A percentile compares a stretch with the other conserved stretches of the same genome.
Conservation (phyloP, 2,113 vertebrate genomes). For the Rhodinocichla rosea region DNA sequence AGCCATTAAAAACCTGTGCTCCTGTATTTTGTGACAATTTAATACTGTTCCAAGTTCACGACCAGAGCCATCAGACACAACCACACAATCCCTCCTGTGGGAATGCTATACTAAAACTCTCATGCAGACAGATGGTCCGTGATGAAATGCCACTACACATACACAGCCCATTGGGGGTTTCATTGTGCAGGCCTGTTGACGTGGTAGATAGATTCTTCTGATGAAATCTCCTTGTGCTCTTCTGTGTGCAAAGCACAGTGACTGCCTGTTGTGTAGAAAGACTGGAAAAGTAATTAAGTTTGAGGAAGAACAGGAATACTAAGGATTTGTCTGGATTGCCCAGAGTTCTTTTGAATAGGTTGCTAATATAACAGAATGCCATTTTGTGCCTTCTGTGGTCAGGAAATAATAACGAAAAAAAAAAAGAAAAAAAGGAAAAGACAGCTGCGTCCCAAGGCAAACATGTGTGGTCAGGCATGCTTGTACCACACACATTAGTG, state of each 20-base stretch:
- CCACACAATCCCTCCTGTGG: background rate
- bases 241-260: background rate
- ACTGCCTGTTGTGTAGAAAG: background rate
- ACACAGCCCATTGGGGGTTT: background rate
- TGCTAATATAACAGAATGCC: background rate
- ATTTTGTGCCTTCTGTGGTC: background rate
- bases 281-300: background rate
- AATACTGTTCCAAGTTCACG: background rate
- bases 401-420: background rate
- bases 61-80: background rate
- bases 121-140: rapidly evolving
- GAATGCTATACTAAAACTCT: background rate
- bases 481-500: background rate
- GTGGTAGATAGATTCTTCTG: background rate
- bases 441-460: background rate
- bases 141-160: background rate
- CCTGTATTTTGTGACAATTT: background rate
- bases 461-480: rapidly evolving
- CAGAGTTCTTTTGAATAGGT: background rate
- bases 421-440: too few species aligned
- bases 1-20: background rate
- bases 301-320: background rate
- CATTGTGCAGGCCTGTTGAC: background rate
- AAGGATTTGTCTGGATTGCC: background rate
- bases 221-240: background rate